phyloP scores from a whole-genome alignment of 2,113 vertebrate genomes.

The Pipa parva region DNA sequence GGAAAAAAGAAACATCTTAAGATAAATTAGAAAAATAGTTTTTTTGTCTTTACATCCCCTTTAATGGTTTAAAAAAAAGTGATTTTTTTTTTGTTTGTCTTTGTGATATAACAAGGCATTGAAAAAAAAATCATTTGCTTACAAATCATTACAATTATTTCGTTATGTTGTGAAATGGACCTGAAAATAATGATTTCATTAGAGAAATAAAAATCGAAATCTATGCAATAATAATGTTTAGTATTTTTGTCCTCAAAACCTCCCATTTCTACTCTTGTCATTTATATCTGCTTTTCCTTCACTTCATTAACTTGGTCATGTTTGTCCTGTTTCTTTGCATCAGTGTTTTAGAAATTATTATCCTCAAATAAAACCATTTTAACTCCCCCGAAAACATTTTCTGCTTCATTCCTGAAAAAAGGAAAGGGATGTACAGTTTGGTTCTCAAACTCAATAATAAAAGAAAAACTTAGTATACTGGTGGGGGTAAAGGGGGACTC shows the following conservation, averaged over 20 bases:
- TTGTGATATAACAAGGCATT: too few species aligned
- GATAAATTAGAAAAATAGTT: too few species aligned
- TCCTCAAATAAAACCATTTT: slow-evolving; percentile 26
- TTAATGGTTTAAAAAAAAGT: too few species aligned
- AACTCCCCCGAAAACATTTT: slow-evolving; percentile 13
- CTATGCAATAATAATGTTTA: background rate
- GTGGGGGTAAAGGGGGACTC: too few species aligned
- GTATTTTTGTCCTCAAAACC: background rate
- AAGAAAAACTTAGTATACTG: too few species aligned
- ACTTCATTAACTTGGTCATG: slow-evolving; percentile 37
- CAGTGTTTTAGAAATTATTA: slow-evolving; percentile 35
- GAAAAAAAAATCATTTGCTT: too few species aligned
- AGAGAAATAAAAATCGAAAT: too few species aligned
- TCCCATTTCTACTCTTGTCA: slow-evolving; percentile 1
- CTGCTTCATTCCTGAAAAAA: slow-evolving; percentile 8
- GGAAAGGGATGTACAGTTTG: background rate
- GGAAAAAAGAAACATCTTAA: too few species aligned
- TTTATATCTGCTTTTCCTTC: slow-evolving; percentile 32
- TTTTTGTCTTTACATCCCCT: too few species aligned
- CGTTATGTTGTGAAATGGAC: background rate
- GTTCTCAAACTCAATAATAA: background rate
- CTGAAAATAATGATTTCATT: background rate
- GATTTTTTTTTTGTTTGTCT: too few species aligned
- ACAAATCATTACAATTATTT: background rate
- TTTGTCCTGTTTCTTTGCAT: slow-evolving; percentile 31